Base-by-base conservation (phyloP, 2,888 invertebrate species). In the Spatulosminthurus flaviceps region DNA sequence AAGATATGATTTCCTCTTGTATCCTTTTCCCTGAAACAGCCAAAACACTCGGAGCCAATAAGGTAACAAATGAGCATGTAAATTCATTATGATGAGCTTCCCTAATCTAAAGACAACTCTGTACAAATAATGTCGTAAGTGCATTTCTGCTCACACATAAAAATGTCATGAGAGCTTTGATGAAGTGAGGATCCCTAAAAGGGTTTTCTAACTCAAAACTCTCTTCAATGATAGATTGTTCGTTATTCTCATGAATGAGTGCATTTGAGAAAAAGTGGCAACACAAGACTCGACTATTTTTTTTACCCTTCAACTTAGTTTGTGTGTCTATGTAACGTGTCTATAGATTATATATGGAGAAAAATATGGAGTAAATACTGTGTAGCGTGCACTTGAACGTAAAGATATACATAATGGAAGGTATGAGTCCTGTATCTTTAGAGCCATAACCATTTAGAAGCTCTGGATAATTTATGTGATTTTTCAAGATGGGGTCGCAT, bases 81-180 rank as follows among this genome's bases (percentile, higher is more conserved):
- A 75, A 75, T 75, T 75, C 64, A 64, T 64, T 75, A 75, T 75
- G 75, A 75, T 75, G 75, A 75, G 75, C 64, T 16, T n/a, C 29
- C 64, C 73, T 73, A 73, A 73, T 73, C 73, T 73, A 22, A 21
- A n/a, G n/a, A n/a, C n/a, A n/a, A 73, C n/a, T 28, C 28, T 72
- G 43, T 24, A 43, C 34, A 41, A 51, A 73, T 73, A 43, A 51
- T 73, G 51, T 64, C 41, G 13, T 75, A 41, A 75, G 75, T 75
- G 75, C n/a, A 75, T 75, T 74, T 64, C 75, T 75, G 41, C 41
- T 75, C 41, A 41, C 21, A 64, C 75, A 75, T 75, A 64, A 75
- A 75, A 75, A 64, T 64, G 75, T 75, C 75, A 75, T 29, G 43
- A 34, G 22, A n/a, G 41, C 16, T 75, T 75, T 75, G 75, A 75